Conservation (phyloP, 2,797 vertebrate genomes). For the Lacerta viridis region DNA sequence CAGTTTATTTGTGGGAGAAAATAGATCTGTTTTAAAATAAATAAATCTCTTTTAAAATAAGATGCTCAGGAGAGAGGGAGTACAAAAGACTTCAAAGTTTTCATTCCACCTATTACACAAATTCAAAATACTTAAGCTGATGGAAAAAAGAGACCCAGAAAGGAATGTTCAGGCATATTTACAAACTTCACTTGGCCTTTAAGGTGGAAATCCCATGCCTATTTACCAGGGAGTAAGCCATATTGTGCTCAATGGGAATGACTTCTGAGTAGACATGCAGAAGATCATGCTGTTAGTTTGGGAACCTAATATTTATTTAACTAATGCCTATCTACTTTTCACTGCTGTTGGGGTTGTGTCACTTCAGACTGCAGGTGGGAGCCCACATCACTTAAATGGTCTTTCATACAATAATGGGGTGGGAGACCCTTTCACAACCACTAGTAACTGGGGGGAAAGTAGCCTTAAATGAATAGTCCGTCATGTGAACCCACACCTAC, state of each 20-base stretch:
- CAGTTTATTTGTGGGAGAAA: background rate
- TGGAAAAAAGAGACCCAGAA: background rate
- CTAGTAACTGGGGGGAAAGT: too few relatives aligned
- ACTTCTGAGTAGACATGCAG: too few relatives aligned
- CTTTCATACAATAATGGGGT: too few relatives aligned
- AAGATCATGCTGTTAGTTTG: background rate
- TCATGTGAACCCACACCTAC: too few relatives aligned
- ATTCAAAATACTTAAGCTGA: constrained; percentile 46
- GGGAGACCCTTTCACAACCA: too few relatives aligned
- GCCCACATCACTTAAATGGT: too few relatives aligned
- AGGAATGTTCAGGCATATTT: background rate
- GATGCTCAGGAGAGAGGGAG: background rate
- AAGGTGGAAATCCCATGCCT: too few relatives aligned
- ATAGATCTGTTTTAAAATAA: background rate
- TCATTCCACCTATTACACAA: constrained; percentile 16
- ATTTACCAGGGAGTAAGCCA: too few relatives aligned
- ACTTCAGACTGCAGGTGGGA: too few relatives aligned
- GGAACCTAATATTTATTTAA: background rate
- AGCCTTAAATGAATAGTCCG: too few relatives aligned
- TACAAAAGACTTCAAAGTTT: background rate
- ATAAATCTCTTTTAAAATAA: background rate
- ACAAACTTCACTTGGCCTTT: background rate
- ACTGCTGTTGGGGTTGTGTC: too few relatives aligned
- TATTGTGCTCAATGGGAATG: too few relatives aligned
- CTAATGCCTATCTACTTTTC: background rate